phyloP scores from a whole-genome alignment of 2,888 invertebrate genomes.

The Nymphalis urticae region DNA sequence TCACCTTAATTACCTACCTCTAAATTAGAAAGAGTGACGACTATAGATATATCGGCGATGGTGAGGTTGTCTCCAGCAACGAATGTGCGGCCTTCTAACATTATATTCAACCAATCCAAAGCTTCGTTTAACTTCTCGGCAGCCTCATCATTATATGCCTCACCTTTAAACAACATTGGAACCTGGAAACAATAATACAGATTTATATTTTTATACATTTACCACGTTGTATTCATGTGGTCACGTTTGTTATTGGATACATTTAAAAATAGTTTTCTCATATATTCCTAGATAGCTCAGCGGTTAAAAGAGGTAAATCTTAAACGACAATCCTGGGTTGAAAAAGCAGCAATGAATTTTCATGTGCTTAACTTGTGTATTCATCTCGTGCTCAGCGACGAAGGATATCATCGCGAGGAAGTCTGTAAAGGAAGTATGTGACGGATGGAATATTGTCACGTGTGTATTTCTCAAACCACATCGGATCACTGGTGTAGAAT shows the following conservation, averaged over 20 bases:
- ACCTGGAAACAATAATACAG: slow-evolving; percentile 50
- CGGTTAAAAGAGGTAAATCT: too few species aligned
- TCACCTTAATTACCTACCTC: slow-evolving; percentile 61
- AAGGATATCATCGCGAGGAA: too few species aligned
- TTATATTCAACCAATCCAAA: slow-evolving; percentile 80
- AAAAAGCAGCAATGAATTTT: too few species aligned
- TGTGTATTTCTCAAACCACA: too few species aligned
- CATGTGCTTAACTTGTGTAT: too few species aligned
- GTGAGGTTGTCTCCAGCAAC: slow-evolving; percentile 86
- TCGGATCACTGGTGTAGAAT: too few species aligned
- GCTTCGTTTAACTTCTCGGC: slow-evolving; percentile 81
- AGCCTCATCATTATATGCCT: slow-evolving; percentile 66
- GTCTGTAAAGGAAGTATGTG: too few species aligned
- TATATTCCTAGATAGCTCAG: too few species aligned
- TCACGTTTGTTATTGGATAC: not conserved
- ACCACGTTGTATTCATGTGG: not conserved
- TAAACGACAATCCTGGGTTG: too few species aligned
- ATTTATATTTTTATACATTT: not conserved
- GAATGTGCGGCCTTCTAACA: slow-evolving; percentile 82
- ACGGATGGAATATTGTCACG: too few species aligned
- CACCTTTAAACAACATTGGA: slow-evolving; percentile 75
- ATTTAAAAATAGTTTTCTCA: too few species aligned
- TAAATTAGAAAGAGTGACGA: slow-evolving; percentile 82
- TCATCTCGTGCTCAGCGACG: too few species aligned
- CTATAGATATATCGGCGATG: slow-evolving; percentile 85